Percentiles rank a stretch among this genome's conserved stretches.
Evolutionary conservation across 2,797 vertebrate genomes (phyloP).

Genomic region (Miichthys miiuy): DNA sequence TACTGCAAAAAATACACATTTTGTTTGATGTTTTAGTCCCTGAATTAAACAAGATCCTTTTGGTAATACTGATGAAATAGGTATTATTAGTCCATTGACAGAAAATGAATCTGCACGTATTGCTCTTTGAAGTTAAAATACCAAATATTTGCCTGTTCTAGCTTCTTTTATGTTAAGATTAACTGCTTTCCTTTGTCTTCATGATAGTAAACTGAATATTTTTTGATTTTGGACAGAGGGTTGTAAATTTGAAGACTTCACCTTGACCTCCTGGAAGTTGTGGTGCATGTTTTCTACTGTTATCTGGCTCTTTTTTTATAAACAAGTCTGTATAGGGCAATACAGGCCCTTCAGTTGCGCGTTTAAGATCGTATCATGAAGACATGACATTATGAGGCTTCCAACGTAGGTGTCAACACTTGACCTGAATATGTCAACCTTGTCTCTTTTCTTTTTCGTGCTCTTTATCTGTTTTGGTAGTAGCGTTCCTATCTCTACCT

Average conservation of each 20-base stretch:
- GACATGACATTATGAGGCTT: conserved; percentile 13
- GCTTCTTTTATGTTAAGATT: no score
- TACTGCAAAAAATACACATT: no score
- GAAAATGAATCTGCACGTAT: neutral
- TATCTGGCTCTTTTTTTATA: neutral
- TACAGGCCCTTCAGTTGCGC: neutral
- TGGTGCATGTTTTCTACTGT: neutral
- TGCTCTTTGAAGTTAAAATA: neutral
- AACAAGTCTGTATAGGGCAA: neutral
- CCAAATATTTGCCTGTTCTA: neutral
- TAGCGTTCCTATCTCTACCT: neutral
- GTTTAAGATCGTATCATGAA: neutral
- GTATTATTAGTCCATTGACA: neutral
- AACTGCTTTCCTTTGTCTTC: no score
- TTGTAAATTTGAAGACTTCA: neutral
- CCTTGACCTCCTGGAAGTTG: neutral
- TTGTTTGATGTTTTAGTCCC: no score
- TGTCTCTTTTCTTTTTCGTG: neutral
- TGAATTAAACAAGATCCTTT: no score
- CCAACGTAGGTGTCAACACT: neutral
- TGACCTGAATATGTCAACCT: conserved; percentile 14
- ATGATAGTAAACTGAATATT: neutral
- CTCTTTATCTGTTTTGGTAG: neutral
- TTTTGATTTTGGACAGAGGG: neutral
- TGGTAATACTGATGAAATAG: neutral